A percentile compares a stretch with the other conserved stretches of the same genome.
phyloP scores from a whole-genome alignment of 2,888 invertebrate genomes.

The Drosophila anomelani region DNA sequence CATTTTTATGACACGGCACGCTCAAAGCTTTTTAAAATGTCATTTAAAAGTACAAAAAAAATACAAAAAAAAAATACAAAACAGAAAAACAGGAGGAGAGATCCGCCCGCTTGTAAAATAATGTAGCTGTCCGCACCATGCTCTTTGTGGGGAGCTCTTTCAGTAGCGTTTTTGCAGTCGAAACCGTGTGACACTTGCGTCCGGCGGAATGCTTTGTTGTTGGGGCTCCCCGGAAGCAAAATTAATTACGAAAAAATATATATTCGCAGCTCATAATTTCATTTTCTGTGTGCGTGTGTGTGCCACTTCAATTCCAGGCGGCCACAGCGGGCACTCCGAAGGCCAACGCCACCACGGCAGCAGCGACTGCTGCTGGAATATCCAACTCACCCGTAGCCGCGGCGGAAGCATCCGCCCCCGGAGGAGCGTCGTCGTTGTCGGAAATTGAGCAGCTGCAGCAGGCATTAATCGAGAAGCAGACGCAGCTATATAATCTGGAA shows the following conservation, averaged over 20 bases:
- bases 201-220: conserved; percentile 41
- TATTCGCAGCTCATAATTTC: conserved; percentile 57
- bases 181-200: conserved; percentile 61
- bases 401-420: conserved; percentile 14
- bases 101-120: conserved; percentile 48
- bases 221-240: conserved; percentile 61
- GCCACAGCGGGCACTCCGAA: conserved; percentile 52
- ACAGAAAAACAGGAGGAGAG: conserved; percentile 16
- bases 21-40: conserved; percentile 50
- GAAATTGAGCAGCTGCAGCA: conserved; percentile 91
- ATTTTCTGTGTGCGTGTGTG: conserved; percentile 27
- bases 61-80: background rate
- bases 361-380: conserved; percentile 13
- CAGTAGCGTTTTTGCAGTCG: conserved; percentile 62
- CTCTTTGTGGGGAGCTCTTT: conserved; percentile 27
- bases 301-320: conserved; percentile 62
- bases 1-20: conserved; percentile 64
- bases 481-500: conserved; percentile 94
- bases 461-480: conserved; percentile 91
- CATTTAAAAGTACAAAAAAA: conserved; percentile 33
- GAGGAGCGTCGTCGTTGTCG: conserved; percentile 16
- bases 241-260: conserved; percentile 67
- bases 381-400: conserved; percentile 18
- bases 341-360: background rate
- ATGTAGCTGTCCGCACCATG: conserved; percentile 46